phyloP scores from a whole-genome alignment of 2,797 vertebrate genomes.

The Spea hammondii region DNA sequence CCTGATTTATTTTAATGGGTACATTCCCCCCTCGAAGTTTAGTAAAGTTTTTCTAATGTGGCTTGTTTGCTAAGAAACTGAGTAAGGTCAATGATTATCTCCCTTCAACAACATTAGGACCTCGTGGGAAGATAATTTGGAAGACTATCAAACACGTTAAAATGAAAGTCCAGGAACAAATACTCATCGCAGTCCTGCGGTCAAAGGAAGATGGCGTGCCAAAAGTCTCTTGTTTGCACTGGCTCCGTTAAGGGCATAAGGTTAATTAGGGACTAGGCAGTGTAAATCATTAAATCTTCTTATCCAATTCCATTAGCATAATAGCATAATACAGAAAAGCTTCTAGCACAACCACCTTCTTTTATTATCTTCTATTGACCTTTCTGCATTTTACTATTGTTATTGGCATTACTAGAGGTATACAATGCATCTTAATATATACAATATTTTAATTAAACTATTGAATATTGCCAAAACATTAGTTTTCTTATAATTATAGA shows the following conservation, averaged over 20 bases:
- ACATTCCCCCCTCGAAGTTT: constrained; percentile 23
- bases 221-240: constrained; percentile 49
- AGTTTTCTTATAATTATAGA: no score
- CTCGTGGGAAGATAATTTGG: constrained; percentile 1
- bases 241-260: constrained; percentile 50
- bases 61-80: constrained; percentile 30
- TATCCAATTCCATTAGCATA: constrained; percentile 32
- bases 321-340: constrained; percentile 54
- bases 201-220: constrained; percentile 42
- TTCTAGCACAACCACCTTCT: constrained; percentile 51
- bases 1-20: constrained; percentile 16
- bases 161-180: constrained; percentile 28
- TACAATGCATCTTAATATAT: not conserved
- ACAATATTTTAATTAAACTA: not conserved
- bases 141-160: constrained; percentile 18
- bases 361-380: constrained; percentile 64
- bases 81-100: constrained; percentile 32
- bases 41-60: constrained; percentile 17
- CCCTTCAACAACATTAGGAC: constrained; percentile 28
- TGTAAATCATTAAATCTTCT: constrained; percentile 59
- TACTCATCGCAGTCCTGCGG: constrained; percentile 27
- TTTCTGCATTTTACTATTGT: constrained; percentile 43
- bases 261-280: constrained; percentile 65
- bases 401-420: constrained; percentile 28
- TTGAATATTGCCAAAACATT: no score